A percentile compares a stretch with the other conserved stretches of the same genome.
Evolutionary conservation across 2,888 invertebrate species (phyloP).

Genomic region (Conchocele bisecta): DNA sequence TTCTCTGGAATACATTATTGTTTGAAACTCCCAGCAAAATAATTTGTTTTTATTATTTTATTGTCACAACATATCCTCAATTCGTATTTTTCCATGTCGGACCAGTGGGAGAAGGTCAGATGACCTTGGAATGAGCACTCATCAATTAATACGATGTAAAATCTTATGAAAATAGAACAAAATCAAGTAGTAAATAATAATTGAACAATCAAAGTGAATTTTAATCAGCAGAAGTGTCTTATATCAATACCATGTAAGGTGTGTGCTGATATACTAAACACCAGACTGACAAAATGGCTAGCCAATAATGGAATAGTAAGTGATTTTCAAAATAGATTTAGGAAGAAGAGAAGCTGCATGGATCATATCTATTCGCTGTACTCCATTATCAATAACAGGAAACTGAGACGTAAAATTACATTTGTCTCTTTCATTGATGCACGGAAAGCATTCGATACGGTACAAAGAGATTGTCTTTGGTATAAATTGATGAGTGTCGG

Average conservation of each 20-base stretch:
- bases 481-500: constrained; percentile 12
- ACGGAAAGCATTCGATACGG: constrained; percentile 35
- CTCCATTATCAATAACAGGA: constrained; percentile 22
- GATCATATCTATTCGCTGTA: constrained; percentile 29
- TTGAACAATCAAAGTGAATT: no score
- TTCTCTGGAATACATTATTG: no score
- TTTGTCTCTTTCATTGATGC: constrained; percentile 29
- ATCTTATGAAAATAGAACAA: no score
- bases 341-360: constrained; percentile 15
- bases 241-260: constrained; percentile 24
- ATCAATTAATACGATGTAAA: no score
- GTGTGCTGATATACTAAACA: constrained; percentile 20
- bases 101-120: no score
- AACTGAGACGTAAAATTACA: background rate
- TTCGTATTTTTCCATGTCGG: no score
- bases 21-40: no score
- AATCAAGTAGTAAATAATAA: no score
- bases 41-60: no score
- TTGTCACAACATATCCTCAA: no score
- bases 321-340: constrained; percentile 43
- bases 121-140: no score
- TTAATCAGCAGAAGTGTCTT: no score
- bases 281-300: constrained; percentile 6
- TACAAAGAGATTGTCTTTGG: constrained; percentile 26
- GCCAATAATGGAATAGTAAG: constrained; percentile 8